Percentiles rank a stretch among this genome's conserved stretches.
Conservation (phyloP, 2,888 invertebrate genomes). For the Choristoneura rosaceana region DNA sequence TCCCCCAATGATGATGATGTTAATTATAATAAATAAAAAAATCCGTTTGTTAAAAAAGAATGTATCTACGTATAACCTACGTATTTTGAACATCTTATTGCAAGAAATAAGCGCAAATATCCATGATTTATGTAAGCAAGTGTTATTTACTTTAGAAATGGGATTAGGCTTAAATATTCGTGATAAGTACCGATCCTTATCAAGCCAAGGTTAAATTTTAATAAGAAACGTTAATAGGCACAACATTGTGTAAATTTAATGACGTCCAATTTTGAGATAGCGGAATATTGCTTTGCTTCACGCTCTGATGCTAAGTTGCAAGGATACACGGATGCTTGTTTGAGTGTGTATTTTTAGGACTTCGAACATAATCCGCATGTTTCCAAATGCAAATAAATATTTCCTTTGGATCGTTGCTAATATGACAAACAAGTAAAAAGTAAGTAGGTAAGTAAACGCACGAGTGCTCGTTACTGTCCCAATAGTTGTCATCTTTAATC, state of each 20-base stretch:
- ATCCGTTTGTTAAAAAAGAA: too few relatives aligned
- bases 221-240: conserved; percentile 3
- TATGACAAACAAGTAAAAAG: too few relatives aligned
- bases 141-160: background rate
- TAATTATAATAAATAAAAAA: too few relatives aligned
- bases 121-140: background rate
- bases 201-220: conserved; percentile 8
- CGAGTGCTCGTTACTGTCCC: too few relatives aligned
- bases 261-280: conserved; percentile 31
- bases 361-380: too few relatives aligned
- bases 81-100: background rate
- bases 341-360: background rate
- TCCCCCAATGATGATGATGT: too few relatives aligned
- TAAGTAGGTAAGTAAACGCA: too few relatives aligned
- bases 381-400: too few relatives aligned
- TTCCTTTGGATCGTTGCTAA: too few relatives aligned
- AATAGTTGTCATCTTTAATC: too few relatives aligned
- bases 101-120: background rate
- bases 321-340: background rate
- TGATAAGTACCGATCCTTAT: conserved; percentile 13
- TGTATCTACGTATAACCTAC: too few relatives aligned
- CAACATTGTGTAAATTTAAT: conserved; percentile 20
- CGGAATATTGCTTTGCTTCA: conserved; percentile 21
- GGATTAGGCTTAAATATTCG: conserved; percentile 1
- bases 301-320: conserved; percentile 23